Evolutionary conservation across 2,113 vertebrate genomes (phyloP).

Genomic region (Muntiacus reevesi): DNA sequence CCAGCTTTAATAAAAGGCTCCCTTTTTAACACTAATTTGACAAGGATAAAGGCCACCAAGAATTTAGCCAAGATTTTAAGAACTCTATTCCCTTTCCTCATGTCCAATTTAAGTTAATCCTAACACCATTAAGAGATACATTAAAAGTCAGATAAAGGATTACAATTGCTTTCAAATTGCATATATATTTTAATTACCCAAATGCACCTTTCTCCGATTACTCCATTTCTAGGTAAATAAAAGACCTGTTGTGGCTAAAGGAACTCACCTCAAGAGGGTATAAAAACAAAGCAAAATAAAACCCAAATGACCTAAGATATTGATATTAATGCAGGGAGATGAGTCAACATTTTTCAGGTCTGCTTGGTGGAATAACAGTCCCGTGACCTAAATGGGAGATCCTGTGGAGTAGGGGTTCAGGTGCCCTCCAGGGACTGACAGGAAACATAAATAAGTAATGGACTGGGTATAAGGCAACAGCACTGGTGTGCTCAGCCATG

Average conservation of each 20-base stretch:
- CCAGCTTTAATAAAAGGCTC: neutral
- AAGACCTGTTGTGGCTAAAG: neutral
- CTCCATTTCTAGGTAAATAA: neutral
- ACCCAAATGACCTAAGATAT: neutral
- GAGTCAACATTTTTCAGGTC: neutral
- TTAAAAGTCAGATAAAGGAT: neutral
- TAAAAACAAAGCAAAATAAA: slow-evolving; percentile 9
- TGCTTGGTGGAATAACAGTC: neutral
- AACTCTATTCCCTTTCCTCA: neutral
- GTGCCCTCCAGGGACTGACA: neutral
- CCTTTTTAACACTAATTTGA: neutral
- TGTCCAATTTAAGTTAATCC: neutral
- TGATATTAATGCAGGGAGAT: neutral
- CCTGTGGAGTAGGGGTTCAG: neutral
- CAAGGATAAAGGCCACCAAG: neutral
- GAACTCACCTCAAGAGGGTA: neutral
- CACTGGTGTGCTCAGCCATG: neutral
- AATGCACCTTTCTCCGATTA: neutral
- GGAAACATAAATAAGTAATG: neutral
- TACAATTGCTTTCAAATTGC: neutral
- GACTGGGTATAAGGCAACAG: accelerated
- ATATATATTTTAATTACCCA: neutral
- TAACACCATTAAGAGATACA: neutral
- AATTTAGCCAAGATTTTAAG: neutral
- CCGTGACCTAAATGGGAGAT: neutral